Base-by-base conservation (phyloP, 2,888 invertebrate genomes). In the Agrotis puta region DNA sequence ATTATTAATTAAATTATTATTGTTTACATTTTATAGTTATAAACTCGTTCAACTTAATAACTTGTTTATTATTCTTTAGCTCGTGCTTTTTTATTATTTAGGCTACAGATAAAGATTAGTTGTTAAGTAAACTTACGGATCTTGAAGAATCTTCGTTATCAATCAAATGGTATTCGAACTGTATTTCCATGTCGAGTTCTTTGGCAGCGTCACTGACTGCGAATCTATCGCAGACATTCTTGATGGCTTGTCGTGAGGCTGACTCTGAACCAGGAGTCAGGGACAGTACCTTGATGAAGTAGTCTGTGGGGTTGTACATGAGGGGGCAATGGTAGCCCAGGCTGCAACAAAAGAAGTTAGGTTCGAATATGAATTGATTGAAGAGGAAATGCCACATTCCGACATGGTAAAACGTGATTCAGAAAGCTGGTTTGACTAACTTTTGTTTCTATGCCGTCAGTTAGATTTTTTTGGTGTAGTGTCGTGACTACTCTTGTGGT, bases 301-400 rank as follows among this genome's bases (percentile, higher is more conserved):
- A 98, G 90, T 99, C 99, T 0, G 99, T 98, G 0, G 98, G 98
- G 91, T 99, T 99, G 94, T 98, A 99, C 64, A 98, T 98, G 48
- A 97, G 94, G 0, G 99, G 99, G 85, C 98, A 98, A 53, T 96
- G 94, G 91, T 98, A 98, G 16, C 98, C 98, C 62, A 97, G 94
- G 67, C 98, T 98, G 91, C 7, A 81, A 75, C 65, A 45, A 67
- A 61, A 0, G 11, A 33, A 64, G 2, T 0, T 22, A 16, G 18
- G 16, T 48, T 2, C 16, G 7, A 5, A 16, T 22, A 50, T 24
- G 16, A 22, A 51, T 22, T 3, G 2, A 43, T 58, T 47, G 3
- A 3, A 48, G 9, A 47, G 13, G 18, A 20, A 14, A 45, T 54
- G 3, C 48, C 7, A 2, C n/a, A 56, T 56, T 27, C 20, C 16